Conservation (phyloP, 2,888 invertebrate species). For the Schizotus pectinicornis region DNA sequence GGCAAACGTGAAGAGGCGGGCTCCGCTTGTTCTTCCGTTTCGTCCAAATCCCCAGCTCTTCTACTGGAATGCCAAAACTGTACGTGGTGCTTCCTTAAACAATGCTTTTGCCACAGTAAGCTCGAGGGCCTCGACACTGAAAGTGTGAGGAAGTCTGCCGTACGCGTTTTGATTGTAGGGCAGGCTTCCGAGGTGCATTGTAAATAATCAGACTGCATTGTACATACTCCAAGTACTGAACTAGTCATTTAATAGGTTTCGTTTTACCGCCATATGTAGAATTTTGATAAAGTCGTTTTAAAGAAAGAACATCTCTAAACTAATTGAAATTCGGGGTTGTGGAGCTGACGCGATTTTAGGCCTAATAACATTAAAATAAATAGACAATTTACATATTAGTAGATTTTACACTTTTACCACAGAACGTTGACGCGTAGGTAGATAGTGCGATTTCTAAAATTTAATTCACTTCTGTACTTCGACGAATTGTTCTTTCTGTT, state of each 20-base stretch:
- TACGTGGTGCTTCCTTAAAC: slow-evolving; percentile 28
- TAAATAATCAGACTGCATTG: slow-evolving; percentile 33
- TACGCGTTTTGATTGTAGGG: neutral
- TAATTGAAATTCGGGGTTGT: no score
- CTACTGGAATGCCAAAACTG: slow-evolving; percentile 11
- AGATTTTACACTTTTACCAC: slow-evolving; percentile 28
- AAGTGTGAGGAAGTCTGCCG: slow-evolving; percentile 20
- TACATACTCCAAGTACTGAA: slow-evolving; percentile 31
- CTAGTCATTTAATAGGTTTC: slow-evolving; percentile 14
- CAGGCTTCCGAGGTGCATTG: slow-evolving; percentile 29
- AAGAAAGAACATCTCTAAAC: slow-evolving; percentile 26
- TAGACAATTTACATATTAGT: slow-evolving; percentile 11
- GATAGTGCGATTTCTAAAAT: slow-evolving; percentile 13
- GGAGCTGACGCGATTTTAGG: slow-evolving; percentile 9
- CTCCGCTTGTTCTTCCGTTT: slow-evolving; percentile 15
- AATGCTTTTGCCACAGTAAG: slow-evolving; percentile 22
- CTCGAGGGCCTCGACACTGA: slow-evolving; percentile 23
- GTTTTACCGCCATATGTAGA: slow-evolving; percentile 17
- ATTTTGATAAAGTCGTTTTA: slow-evolving; percentile 28
- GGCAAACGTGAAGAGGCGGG: slow-evolving; percentile 2
- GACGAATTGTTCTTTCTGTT: slow-evolving; percentile 29
- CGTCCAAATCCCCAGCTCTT: neutral
- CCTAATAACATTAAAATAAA: slow-evolving; percentile 16
- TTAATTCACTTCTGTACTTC: slow-evolving; percentile 5
- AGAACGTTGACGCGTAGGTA: slow-evolving; percentile 6